Base-by-base conservation (phyloP, 2,797 vertebrate genomes). In the Danio kyathit region DNA sequence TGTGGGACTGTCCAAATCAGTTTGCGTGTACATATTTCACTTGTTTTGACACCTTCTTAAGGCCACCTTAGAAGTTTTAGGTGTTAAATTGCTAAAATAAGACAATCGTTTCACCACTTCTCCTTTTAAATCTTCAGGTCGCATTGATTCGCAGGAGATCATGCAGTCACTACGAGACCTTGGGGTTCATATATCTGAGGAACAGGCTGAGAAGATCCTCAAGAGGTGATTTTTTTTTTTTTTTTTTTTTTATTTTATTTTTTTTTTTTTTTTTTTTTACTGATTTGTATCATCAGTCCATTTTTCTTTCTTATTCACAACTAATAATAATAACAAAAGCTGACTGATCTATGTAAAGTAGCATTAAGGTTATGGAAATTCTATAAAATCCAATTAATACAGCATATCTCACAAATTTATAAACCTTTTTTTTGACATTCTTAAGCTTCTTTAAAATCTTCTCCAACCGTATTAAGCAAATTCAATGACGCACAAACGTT, bases 101-200 rank as follows among this genome's bases (percentile, higher is more conserved):
- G 21, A 40, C 60, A 10, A 1, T 57, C 41, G 29, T 63, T 19
- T 57, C 7, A 43, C 11, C 21, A 16, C n/a, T 0, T 13, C 17
- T 14, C 7, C 12, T 64, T 60, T 44, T 69, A 41, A 48, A 43
- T 60, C 43, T 75, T 52, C 88, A 99, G 98, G 98, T 17, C 91
- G 88, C 8, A 99, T 99, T 0, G 97, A 99, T 73, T 96, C 96
- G 0, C 97, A 98, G 86, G 98, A 99, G 88, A 98, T 99, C 86
- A 95, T 97, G 90, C 97, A 99, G 92, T 99, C 97, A 49, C 93
- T 99, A n/a, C 91, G 95, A 60, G 97, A 99, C 90, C 92, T 99
- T 72, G 97, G 97, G 0, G 96, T 99, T 83, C 96, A 95, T 89
- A 98, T 99, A 88, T 97, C 97, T 0, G 96, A 98, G 74, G 96